Conservation (phyloP, 2,113 vertebrate species). For the Istiophorus platypterus region DNA sequence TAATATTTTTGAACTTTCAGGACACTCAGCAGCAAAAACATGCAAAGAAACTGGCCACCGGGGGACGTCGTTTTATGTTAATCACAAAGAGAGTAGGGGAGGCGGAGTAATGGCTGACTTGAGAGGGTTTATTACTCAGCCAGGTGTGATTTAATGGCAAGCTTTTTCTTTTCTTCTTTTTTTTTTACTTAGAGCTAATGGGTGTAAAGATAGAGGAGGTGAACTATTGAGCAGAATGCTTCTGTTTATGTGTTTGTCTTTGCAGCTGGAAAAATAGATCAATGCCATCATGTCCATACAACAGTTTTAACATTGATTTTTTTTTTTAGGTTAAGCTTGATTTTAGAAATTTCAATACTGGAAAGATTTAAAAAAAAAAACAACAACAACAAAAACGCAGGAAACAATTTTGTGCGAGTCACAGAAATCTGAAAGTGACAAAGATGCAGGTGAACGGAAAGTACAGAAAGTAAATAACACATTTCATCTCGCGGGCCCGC, state of each 20-base stretch:
- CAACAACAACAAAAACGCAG: too few relatives aligned
- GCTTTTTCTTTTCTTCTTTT: not conserved
- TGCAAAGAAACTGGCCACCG: not conserved
- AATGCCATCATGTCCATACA: not conserved
- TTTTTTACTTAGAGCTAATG: too few relatives aligned
- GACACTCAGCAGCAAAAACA: not conserved
- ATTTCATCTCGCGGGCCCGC: constrained; percentile 13
- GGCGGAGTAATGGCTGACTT: not conserved
- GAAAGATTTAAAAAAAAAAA: too few relatives aligned
- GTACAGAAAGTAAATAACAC: not conserved
- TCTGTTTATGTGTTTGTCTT: too few relatives aligned
- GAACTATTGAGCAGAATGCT: too few relatives aligned
- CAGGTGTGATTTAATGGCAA: not conserved
- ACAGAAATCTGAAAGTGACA: not conserved
- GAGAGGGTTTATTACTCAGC: not conserved
- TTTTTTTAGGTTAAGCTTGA: not conserved
- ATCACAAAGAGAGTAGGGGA: not conserved
- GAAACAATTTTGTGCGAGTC: constrained; percentile 12
- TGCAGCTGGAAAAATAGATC: too few relatives aligned
- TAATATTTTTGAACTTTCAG: constrained; percentile 19
- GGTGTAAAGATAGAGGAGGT: too few relatives aligned
- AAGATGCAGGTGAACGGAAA: constrained; percentile 22
- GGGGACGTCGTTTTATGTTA: not conserved
- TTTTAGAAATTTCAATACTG: not conserved
- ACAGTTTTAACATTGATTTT: not conserved